Conservation (phyloP, 2,888 invertebrate genomes). For the Pristionchus fissidentatus region DNA sequence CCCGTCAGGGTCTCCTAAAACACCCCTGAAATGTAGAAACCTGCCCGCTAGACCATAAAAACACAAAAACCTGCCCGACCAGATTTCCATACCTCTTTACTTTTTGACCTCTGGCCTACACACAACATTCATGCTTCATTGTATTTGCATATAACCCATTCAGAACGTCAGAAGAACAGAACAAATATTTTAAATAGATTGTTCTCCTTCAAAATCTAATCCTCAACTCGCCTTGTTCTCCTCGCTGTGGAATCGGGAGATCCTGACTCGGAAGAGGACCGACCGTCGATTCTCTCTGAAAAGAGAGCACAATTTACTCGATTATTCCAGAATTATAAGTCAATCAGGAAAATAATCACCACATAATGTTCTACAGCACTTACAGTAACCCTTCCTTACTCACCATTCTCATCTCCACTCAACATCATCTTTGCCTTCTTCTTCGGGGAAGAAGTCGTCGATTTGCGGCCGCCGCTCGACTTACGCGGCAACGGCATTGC, state of each 20-base stretch:
- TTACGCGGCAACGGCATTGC: background rate
- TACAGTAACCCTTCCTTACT: background rate
- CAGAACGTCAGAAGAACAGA: no score
- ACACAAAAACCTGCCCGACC: no score
- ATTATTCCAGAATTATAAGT: no score
- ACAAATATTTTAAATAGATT: background rate
- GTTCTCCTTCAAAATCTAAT: background rate
- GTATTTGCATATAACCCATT: no score
- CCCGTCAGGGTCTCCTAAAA: no score
- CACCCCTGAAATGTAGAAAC: no score
- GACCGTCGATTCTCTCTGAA: constrained; percentile 18
- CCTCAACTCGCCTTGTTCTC: background rate
- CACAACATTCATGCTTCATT: no score
- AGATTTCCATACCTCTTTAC: no score
- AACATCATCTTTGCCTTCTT: constrained; percentile 40
- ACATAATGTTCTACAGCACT: no score
- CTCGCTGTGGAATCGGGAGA: background rate
- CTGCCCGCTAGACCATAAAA: no score
- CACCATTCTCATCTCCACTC: constrained; percentile 41
- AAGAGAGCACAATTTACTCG: background rate
- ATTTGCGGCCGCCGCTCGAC: constrained; percentile 7
- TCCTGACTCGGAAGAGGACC: constrained; percentile 2
- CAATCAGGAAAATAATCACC: no score
- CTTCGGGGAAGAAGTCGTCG: constrained; percentile 22
- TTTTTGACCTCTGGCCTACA: no score